Evolutionary conservation across 2,888 invertebrate species (phyloP), one percentile per base, ranked within the genome.

Genomic region (Acleris emargana): DNA sequence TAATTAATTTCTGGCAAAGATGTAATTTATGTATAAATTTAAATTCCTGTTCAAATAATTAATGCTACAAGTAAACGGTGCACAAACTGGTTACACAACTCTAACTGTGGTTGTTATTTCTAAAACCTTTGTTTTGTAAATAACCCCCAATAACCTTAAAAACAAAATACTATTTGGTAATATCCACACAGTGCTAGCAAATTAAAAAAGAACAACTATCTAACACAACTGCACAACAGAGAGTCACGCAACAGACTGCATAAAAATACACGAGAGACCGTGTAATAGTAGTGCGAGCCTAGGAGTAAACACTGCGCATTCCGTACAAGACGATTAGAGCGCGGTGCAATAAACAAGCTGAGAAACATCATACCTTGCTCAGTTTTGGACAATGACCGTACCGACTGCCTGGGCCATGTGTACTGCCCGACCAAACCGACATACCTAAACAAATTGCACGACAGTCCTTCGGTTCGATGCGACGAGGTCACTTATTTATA

Each of bases 351-450:
- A 60, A 54, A 67, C 63, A 67, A 63, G 52, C 53, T 63, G 47
- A 17, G 61, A 51, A 68, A 68, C 58, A 75, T 78, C 87, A 82
- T 92, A 92, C 92, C 92, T 91, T 89, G 79, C 81, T 87, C 66
- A 86, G 79, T 81, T 92, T 91, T 73, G 91, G 86, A 81, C 90
- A 84, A 69, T 85, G 82, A 78, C 82, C 81, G 84, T 84, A 86
- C 77, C 90, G 88, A 83, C 86, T 86, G 81, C 83, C 82, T 79
- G 86, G 86, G 78, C 90, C 95, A 86, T 93, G 93, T 78, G 94
- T 93, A 84, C 94, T 93, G 82, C 95, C 95, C 80, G 95, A 95
- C 95, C 95, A 95, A 88, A 95, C 94, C 91, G 95, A 95, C 95
- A 94, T 94, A 90, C 91, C 91, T 91, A 92, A 88, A 83, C 82